phyloP scores from a whole-genome alignment of 2,797 vertebrate genomes.

The Prionace glauca region DNA sequence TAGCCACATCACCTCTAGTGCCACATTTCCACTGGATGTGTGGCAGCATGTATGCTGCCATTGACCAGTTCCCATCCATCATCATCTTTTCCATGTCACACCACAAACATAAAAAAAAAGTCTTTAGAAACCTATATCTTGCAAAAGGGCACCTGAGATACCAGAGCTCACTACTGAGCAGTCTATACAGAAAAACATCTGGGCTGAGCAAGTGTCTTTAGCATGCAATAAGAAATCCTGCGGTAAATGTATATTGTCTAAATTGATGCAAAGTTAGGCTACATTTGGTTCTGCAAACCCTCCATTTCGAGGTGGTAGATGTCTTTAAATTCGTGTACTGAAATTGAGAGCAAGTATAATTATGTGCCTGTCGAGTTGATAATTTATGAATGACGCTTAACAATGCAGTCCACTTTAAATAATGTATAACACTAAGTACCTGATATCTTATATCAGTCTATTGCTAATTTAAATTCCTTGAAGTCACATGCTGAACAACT shows the following conservation, averaged over 20 bases:
- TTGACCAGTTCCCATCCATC: neutral
- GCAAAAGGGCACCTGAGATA: neutral
- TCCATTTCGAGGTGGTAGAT: neutral
- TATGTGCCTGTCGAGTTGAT: neutral
- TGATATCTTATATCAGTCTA: neutral
- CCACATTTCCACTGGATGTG: neutral
- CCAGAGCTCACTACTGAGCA: neutral
- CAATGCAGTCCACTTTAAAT: neutral
- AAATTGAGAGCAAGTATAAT: neutral
- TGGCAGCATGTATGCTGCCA: neutral
- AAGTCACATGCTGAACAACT: constrained; percentile 27
- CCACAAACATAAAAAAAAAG: neutral
- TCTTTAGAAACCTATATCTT: neutral
- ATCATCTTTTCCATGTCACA: neutral
- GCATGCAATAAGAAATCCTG: neutral
- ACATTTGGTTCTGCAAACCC: neutral
- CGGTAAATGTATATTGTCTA: neutral
- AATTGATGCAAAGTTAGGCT: no score
- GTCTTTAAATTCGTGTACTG: neutral
- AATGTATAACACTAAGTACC: neutral
- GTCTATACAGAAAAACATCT: neutral
- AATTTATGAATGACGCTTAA: neutral
- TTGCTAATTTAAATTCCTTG: constrained; percentile 11
- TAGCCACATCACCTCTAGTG: neutral
- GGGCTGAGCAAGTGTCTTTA: neutral